Conservation (phyloP, 2,113 vertebrate species). For the Myanophis thanlyinensis region DNA sequence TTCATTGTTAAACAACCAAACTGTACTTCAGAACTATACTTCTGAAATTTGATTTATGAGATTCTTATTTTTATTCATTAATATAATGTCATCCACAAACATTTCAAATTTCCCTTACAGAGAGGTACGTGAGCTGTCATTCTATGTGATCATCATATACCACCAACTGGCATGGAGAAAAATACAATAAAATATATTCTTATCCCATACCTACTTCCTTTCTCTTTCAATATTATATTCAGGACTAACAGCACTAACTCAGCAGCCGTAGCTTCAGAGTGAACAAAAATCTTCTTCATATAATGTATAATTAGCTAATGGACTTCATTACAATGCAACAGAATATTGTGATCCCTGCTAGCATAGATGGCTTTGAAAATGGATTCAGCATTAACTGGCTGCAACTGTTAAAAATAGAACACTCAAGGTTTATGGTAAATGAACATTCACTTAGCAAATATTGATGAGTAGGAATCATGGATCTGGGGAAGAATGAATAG, state of each 20-base stretch:
- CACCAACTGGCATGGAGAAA: neutral
- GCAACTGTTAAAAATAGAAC: slow-evolving; percentile 2
- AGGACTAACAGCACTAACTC: neutral
- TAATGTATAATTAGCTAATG: slow-evolving; percentile 19
- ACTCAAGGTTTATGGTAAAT: neutral
- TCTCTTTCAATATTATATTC: neutral
- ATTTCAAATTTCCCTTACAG: neutral
- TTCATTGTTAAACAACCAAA: neutral
- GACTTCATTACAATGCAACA: neutral
- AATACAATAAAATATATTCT: neutral
- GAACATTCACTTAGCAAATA: neutral
- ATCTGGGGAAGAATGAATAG: neutral
- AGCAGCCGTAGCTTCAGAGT: neutral
- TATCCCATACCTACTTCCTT: neutral
- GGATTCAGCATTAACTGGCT: neutral
- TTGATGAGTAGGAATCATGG: neutral
- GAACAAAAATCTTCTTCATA: neutral
- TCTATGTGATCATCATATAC: neutral
- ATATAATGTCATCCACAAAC: neutral
- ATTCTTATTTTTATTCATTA: neutral
- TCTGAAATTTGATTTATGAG: neutral
- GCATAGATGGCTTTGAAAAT: neutral
- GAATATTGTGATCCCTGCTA: slow-evolving; percentile 4
- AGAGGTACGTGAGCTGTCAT: neutral
- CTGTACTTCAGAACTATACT: neutral